phyloP scores from a whole-genome alignment of 2,888 invertebrate species.

The Scaptodrosophila latifasciaeformis region DNA sequence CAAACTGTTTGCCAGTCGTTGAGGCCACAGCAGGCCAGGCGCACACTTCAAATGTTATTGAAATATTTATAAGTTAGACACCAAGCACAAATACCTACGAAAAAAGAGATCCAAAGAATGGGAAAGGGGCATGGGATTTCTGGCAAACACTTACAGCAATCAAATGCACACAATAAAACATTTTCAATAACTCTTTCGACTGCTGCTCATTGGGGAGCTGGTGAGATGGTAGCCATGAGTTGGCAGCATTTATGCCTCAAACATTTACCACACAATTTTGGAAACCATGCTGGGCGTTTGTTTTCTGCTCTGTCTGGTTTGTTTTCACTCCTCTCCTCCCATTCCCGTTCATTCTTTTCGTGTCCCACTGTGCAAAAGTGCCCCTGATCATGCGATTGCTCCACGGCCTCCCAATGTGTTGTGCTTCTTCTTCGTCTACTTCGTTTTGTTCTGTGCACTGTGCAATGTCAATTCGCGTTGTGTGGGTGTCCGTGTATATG shows the following conservation, averaged over 20 bases:
- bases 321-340: background rate
- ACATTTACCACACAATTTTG: conserved; percentile 38
- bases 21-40: conserved; percentile 21
- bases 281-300: conserved; percentile 37
- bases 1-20: background rate
- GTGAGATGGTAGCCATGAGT: background rate
- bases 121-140: conserved; percentile 13
- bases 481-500: conserved; percentile 5
- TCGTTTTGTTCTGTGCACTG: conserved; percentile 19
- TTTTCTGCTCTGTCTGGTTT: background rate
- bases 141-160: conserved; percentile 61
- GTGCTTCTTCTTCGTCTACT: no score
- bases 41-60: conserved; percentile 63
- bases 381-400: conserved; percentile 26
- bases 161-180: conserved; percentile 69
- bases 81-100: conserved; percentile 30
- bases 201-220: conserved; percentile 15
- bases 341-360: no score
- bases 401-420: conserved; percentile 50
- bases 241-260: background rate
- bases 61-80: conserved; percentile 69
- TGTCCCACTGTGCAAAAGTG: conserved; percentile 62
- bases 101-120: conserved; percentile 7
- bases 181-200: conserved; percentile 67
- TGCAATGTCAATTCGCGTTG: conserved; percentile 28